Evolutionary conservation across 2,797 vertebrate species (phyloP).

Genomic region (Phylloscopus collybita): DNA sequence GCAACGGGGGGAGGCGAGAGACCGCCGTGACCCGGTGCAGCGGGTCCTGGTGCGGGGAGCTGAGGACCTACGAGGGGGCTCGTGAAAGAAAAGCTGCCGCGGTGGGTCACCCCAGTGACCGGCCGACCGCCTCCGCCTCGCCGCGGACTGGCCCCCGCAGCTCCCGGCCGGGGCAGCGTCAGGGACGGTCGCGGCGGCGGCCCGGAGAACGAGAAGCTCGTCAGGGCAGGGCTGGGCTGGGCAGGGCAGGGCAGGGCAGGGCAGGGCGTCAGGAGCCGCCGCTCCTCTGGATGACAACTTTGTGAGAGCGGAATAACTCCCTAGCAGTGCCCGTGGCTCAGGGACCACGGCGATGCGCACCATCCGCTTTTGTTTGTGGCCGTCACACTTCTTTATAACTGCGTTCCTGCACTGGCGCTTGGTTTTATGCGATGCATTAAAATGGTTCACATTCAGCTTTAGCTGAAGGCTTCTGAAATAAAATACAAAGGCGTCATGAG

Average conservation of each 20-base stretch:
- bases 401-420: not conserved
- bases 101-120: not conserved
- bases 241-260: not conserved
- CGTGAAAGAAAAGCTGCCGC: not conserved
- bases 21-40: not conserved
- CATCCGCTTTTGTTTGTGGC: not conserved
- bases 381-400: not conserved
- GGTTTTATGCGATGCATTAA: not conserved
- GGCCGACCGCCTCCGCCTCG: not conserved
- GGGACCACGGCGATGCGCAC: not conserved
- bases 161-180: not conserved
- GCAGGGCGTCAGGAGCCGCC: not conserved
- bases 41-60: not conserved
- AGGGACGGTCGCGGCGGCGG: not conserved
- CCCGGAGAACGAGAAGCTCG: too few relatives aligned
- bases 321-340: accelerated
- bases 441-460: not conserved
- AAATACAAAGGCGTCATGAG: not conserved
- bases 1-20: not conserved
- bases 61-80: not conserved
- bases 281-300: not conserved
- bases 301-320: not conserved
- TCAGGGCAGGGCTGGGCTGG: not conserved
- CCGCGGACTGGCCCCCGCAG: not conserved
- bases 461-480: not conserved